These are phyloP conservation scores for Sitophilus oryzae DNA, from an alignment of 1,140 invertebrate species.

Conservation along the genomic window DNA sequence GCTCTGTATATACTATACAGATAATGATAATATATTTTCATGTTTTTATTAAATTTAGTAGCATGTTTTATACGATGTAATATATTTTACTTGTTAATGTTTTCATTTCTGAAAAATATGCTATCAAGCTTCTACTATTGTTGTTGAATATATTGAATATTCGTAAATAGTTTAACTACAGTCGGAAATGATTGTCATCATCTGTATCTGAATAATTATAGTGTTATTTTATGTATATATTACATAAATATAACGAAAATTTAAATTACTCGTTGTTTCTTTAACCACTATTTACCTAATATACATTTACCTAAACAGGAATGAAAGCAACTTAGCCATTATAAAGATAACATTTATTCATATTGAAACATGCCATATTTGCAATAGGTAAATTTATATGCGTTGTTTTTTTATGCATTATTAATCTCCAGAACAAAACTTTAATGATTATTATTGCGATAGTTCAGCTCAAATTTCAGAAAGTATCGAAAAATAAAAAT, in stretches of 20 bases:
- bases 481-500: too few species aligned
- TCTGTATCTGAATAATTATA: conserved; percentile 43
- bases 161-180: conserved; percentile 19
- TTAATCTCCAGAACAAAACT: too few species aligned
- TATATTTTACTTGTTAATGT: conserved; percentile 43
- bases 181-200: conserved; percentile 44
- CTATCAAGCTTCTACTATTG: conserved; percentile 38
- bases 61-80: conserved; percentile 42
- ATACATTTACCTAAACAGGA: too few species aligned
- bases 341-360: too few species aligned
- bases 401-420: too few species aligned
- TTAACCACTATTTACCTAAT: too few species aligned
- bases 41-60: conserved; percentile 38
- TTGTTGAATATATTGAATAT: conserved; percentile 35
- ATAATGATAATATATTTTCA: conserved; percentile 34
- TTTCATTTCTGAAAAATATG: conserved; percentile 38
- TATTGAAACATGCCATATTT: too few species aligned
- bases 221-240: conserved; percentile 45
- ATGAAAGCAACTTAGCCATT: too few species aligned
- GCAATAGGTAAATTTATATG: too few species aligned
- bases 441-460: too few species aligned
- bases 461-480: too few species aligned
- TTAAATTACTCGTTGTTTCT: too few species aligned
- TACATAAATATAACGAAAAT: conserved; percentile 43
- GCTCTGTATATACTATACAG: conserved; percentile 44